phyloP scores from a whole-genome alignment of 2,888 invertebrate genomes.

The Conistra vaccinii region DNA sequence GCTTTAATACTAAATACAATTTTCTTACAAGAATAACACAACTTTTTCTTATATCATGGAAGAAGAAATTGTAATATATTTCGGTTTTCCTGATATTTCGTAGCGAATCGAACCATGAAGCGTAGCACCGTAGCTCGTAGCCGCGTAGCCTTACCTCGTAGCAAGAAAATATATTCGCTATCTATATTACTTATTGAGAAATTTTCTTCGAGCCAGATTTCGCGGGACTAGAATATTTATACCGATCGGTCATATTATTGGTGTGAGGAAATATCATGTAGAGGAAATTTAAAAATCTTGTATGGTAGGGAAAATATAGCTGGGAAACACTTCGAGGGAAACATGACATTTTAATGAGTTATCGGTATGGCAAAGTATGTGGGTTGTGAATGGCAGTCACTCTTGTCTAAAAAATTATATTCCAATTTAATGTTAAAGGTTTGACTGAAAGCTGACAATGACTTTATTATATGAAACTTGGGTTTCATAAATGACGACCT shows the following conservation, averaged over 20 bases:
- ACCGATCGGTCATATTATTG: constrained; percentile 35
- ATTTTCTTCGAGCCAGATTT: constrained; percentile 43
- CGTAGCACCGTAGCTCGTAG: constrained; percentile 61
- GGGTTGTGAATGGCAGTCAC: too few species aligned
- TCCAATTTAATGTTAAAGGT: background rate
- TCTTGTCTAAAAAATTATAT: too few species aligned
- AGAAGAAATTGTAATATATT: constrained; percentile 55
- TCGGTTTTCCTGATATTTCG: constrained; percentile 50
- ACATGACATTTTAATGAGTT: constrained; percentile 21
- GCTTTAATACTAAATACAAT: constrained; percentile 53
- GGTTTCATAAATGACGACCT: too few species aligned
- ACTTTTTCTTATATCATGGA: constrained; percentile 28
- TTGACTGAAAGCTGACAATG: background rate
- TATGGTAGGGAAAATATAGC: background rate
- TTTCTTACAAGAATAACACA: constrained; percentile 45
- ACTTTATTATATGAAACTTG: too few species aligned
- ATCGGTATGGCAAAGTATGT: background rate
- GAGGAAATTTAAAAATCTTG: constrained; percentile 34
- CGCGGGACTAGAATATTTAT: constrained; percentile 42
- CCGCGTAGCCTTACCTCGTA: constrained; percentile 55
- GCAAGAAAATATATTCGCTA: constrained; percentile 50
- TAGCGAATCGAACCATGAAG: constrained; percentile 55
- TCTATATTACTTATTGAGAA: constrained; percentile 45
- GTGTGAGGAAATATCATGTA: constrained; percentile 26
- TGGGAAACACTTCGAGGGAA: background rate